Percentiles rank a stretch among this genome's conserved stretches.
Evolutionary conservation across 2,888 invertebrate species (phyloP).

Genomic region (Caenorhabditis sp.): DNA sequence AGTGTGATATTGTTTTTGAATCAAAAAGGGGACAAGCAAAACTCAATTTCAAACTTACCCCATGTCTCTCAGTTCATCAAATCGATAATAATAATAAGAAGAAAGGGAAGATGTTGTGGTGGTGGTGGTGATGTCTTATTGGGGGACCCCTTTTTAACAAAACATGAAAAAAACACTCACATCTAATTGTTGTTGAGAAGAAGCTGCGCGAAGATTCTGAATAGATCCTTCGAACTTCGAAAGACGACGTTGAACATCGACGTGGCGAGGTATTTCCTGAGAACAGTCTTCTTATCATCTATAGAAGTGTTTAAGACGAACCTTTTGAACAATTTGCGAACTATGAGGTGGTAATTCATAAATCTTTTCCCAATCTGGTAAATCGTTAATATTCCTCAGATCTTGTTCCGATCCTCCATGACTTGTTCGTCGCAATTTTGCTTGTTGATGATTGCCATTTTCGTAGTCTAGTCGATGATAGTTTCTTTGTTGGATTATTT

Average conservation of each 20-base stretch:
- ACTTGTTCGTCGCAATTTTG: constrained; percentile 9
- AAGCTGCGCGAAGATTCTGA: constrained; percentile 39
- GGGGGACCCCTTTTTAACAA: background rate
- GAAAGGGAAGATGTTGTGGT: too few relatives aligned
- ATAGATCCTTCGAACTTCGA: constrained; percentile 59
- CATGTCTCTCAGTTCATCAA: background rate
- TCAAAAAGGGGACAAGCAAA: background rate
- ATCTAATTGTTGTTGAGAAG: constrained; percentile 36
- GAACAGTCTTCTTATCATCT: background rate
- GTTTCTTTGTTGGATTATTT: constrained; percentile 58
- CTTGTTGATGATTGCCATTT: constrained; percentile 17
- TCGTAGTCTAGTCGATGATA: constrained; percentile 50
- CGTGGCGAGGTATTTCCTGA: constrained; percentile 53
- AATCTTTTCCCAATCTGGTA: constrained; percentile 69
- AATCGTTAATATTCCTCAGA: constrained; percentile 20
- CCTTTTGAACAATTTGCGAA: constrained; percentile 62
- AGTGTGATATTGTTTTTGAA: background rate
- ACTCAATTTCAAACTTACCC: background rate
- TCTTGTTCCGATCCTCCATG: constrained; percentile 32
- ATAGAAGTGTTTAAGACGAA: background rate
- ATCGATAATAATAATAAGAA: background rate
- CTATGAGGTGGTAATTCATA: constrained; percentile 70
- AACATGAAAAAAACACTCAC: constrained; percentile 17
- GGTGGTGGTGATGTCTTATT: background rate
- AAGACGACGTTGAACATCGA: constrained; percentile 62